A percentile compares a stretch with the other conserved stretches of the same genome.
phyloP scores from a whole-genome alignment of 2,113 vertebrate species.

The Mastomys natalensis region DNA sequence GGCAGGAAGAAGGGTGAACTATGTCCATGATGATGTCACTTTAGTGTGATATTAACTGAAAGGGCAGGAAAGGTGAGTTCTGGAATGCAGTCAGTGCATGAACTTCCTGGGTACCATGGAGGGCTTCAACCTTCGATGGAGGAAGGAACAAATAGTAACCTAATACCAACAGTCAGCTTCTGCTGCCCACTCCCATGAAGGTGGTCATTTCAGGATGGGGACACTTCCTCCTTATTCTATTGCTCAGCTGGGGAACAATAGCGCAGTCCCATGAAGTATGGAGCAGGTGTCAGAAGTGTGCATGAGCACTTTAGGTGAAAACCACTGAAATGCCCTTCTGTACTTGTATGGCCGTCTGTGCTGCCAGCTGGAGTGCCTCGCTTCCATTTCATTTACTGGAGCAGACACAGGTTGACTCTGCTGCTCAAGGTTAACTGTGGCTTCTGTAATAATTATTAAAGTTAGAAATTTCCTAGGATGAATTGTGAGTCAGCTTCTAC shows the following conservation, averaged over 20 bases:
- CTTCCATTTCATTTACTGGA: background rate
- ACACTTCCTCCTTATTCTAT: accelerated
- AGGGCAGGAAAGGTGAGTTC: background rate
- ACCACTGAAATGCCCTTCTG: background rate
- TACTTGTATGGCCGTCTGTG: background rate
- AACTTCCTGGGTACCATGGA: accelerated
- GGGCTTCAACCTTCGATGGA: too few species aligned
- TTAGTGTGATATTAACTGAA: background rate
- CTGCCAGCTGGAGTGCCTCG: background rate
- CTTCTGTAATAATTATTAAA: background rate
- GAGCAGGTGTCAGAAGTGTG: accelerated
- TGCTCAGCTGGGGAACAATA: background rate
- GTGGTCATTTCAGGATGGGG: background rate
- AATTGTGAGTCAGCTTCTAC: background rate
- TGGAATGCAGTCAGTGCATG: background rate
- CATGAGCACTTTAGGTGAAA: accelerated
- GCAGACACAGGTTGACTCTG: background rate
- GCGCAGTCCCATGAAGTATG: accelerated
- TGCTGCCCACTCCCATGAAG: background rate
- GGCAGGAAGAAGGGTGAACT: too few species aligned
- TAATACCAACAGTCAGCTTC: background rate
- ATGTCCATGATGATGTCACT: too few species aligned
- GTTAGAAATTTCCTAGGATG: background rate
- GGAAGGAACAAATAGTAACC: background rate
- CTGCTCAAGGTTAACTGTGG: background rate